Base-by-base conservation (phyloP, 2,113 vertebrate genomes). In the Alouatta palliata region DNA sequence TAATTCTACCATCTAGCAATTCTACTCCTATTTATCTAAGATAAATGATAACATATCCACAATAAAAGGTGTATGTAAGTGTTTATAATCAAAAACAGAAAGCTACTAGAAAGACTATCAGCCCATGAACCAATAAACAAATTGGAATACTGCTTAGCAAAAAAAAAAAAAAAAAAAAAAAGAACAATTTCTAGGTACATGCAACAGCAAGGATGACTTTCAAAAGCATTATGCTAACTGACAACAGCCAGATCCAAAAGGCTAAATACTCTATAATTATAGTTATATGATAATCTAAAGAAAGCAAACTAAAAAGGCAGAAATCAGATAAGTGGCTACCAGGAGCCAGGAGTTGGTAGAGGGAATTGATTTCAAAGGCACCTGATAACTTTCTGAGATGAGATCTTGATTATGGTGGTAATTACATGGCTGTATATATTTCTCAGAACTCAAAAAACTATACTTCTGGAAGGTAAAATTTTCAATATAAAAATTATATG, bases 361-460 rank as follows among this genome's bases (percentile, higher is more conserved):
- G 8, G 37, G 20, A 89, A 61, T 0, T 71, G 21, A 81, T 73
- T 85, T 79, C 58, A 94, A 90, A 93, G 21, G 21, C 6, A 92
- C 9, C 13, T 4, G 25, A 96, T 23, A 80, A 83, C 8, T 70
- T 58, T 86, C 37, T 64, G 11, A 94, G 20, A 35, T 88, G 64
- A 32, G 32, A 35, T 82, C 30, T 71, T 76, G 30, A 64, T 64
- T 54, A 58, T 73, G 23, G 20, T 87, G 16, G 5, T 58, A 73
- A 35, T 64, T 86, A 71, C 20, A 30, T n/a, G 45, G 14, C 10
- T 91, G 21, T 87, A 32, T 35, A 4, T 45, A 77, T 49, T 85
- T 93, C 75, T 94, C n/a, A 83, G 90, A 95, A 84, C 37, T 73
- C 45, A 94, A 56, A 7, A 91, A 71, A 52, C 3, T 30, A 43